A percentile compares a stretch with the other conserved stretches of the same genome.
These are phyloP conservation scores for Chamaetylas fuelleborni DNA, from an alignment of 2,113 vertebrate genomes.

Conservation along the genomic window DNA sequence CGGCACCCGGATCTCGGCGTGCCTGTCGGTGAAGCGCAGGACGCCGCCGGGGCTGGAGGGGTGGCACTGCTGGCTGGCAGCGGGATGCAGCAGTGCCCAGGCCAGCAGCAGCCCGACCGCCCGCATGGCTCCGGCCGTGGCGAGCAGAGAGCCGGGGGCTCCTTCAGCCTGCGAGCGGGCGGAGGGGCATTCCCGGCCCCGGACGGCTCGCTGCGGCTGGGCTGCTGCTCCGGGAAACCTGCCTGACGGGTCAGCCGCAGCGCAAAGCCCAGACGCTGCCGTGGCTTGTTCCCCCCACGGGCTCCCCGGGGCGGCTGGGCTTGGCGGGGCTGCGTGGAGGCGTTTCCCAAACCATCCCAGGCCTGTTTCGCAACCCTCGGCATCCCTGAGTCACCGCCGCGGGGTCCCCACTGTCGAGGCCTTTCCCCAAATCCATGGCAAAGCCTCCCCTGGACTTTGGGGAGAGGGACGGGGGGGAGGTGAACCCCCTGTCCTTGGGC, in stretches of 20 bases:
- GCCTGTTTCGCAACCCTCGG: neutral
- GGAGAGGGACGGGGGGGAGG: fast-evolving
- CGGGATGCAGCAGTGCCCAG: neutral
- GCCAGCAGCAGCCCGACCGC: neutral
- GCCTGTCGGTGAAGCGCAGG: slow-evolving; percentile 57
- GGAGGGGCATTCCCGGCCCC: neutral
- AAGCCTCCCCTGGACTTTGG: neutral
- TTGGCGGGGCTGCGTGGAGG: slow-evolving; percentile 43
- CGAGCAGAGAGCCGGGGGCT: neutral
- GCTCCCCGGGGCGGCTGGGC: slow-evolving; percentile 18
- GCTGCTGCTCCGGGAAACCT: slow-evolving; percentile 58
- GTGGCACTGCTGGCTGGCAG: slow-evolving; percentile 14
- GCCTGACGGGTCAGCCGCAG: slow-evolving; percentile 64
- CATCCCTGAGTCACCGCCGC: neutral
- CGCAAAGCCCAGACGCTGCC: slow-evolving; percentile 50
- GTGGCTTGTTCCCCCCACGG: neutral
- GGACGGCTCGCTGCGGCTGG: neutral
- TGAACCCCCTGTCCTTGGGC: neutral
- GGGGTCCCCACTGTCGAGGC: neutral
- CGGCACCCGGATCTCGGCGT: slow-evolving; percentile 53
- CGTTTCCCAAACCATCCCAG: slow-evolving; percentile 32
- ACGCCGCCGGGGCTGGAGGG: neutral
- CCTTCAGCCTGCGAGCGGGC: neutral
- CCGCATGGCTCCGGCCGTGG: neutral
- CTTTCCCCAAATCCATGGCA: fast-evolving